phyloP scores from a whole-genome alignment of 1,140 invertebrate genomes.

The Homarus americanus region DNA sequence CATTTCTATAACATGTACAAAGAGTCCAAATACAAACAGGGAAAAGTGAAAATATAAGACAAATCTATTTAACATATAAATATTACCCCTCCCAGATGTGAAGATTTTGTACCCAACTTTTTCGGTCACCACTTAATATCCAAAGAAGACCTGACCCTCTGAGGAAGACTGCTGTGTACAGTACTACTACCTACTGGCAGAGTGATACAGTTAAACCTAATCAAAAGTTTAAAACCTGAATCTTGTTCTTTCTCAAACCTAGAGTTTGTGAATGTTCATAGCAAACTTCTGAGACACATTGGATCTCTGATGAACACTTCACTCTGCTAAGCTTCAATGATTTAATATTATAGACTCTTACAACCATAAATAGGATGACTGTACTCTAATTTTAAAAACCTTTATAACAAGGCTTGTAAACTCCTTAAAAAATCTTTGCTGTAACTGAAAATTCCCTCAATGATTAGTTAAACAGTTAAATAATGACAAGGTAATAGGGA shows the following conservation, averaged over 20 bases:
- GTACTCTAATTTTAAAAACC: neutral
- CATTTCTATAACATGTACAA: neutral
- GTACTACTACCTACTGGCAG: neutral
- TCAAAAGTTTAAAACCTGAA: neutral
- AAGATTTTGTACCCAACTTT: neutral
- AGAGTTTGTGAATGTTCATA: neutral
- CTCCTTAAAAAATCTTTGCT: neutral
- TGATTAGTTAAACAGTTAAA: neutral
- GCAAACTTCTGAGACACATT: neutral
- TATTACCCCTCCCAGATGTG: neutral
- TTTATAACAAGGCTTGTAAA: neutral
- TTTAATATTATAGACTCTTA: neutral
- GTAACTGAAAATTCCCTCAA: neutral
- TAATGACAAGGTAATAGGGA: neutral
- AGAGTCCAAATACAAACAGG: neutral
- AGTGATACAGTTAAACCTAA: neutral
- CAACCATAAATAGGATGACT: neutral
- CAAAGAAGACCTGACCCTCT: slow-evolving; percentile 1
- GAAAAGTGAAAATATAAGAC: neutral
- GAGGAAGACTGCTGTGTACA: slow-evolving; percentile 11
- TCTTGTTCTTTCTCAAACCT: neutral
- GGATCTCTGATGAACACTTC: neutral
- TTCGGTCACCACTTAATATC: no score
- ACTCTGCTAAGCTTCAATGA: neutral
- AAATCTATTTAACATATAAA: neutral